Evolutionary conservation across 2,113 vertebrate genomes (phyloP), one percentile per base, ranked within the genome.

Genomic region (Bubo blakistoni): DNA sequence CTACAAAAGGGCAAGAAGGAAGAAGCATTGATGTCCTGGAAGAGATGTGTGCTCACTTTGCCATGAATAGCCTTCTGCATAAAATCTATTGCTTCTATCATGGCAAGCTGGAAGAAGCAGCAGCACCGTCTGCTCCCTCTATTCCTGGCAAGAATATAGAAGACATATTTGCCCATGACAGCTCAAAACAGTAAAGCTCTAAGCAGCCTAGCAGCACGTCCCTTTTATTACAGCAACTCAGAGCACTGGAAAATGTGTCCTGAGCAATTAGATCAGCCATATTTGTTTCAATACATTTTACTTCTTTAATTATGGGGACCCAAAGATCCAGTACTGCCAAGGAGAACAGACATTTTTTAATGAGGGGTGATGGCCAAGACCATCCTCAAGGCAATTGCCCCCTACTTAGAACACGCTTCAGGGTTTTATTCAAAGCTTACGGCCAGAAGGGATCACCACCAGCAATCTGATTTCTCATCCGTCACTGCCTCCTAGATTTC

Each of bases 41-140:
- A 72, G 58, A 91, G 32, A 52, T 3, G 1, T 29, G 74, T 91
- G 76, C 49, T 81, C 63, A 62, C 67, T 86, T 70, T 73, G 36
- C 66, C 79, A 61, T 46, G 74, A 71, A 90, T 4, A 90, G 34
- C 63, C 77, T 91, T 70, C 52, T 96, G 44, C 62, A 70, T 10
- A 83, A 79, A 85, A 49, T 11, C 58, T 29, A 57, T 12, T 17
- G 6, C 77, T 74, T 89, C 65, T 70, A 84, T 55, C 0, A 0
- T 2, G 3, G 46, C 70, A 88, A 67, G 66, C 49, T 88, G 71
- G 38, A 83, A 90, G 71, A 69, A 86, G 85, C 58, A 88, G 71
- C 87, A 92, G 71, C 79, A 52, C 81, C 5, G 24, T 86, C 96
- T 96, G 92, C 90, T 93, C 81, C 42, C 27, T 78, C 72, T 66